Evolutionary conservation across 2,888 invertebrate genomes (phyloP).

Genomic region (Nephrotoma guestfalica): DNA sequence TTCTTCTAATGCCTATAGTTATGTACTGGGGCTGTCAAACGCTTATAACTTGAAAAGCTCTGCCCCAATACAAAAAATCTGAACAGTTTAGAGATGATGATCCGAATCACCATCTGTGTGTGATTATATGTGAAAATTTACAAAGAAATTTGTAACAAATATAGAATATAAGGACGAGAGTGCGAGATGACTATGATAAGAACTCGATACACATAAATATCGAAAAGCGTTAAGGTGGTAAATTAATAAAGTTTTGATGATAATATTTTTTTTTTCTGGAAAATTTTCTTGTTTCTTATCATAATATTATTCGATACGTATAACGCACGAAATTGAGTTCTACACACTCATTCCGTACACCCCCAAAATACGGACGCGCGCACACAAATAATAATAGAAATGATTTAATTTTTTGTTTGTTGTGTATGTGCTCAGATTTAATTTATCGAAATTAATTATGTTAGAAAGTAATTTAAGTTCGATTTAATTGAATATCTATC

Average conservation of each 20-base stretch:
- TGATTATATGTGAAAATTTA: background rate
- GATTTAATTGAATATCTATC: background rate
- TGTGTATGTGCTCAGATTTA: background rate
- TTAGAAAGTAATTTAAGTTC: background rate
- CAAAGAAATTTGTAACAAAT: background rate
- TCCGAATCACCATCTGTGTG: background rate
- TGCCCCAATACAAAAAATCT: background rate
- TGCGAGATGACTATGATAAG: background rate
- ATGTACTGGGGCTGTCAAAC: too few species aligned
- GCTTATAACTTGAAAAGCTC: too few species aligned
- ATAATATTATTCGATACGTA: background rate
- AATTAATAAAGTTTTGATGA: background rate
- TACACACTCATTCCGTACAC: too few species aligned
- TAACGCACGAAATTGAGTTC: too few species aligned
- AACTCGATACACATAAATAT: background rate
- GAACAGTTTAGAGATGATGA: background rate
- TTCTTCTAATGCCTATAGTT: too few species aligned
- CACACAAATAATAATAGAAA: background rate
- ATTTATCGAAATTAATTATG: background rate
- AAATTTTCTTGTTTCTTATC: background rate
- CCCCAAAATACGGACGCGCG: background rate
- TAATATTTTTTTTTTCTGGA: background rate
- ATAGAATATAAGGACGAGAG: background rate
- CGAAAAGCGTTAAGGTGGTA: background rate
- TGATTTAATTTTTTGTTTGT: background rate